These are phyloP conservation scores for Coelopa frigida DNA, from an alignment of 1,140 invertebrate species.

Conservation along the genomic window DNA sequence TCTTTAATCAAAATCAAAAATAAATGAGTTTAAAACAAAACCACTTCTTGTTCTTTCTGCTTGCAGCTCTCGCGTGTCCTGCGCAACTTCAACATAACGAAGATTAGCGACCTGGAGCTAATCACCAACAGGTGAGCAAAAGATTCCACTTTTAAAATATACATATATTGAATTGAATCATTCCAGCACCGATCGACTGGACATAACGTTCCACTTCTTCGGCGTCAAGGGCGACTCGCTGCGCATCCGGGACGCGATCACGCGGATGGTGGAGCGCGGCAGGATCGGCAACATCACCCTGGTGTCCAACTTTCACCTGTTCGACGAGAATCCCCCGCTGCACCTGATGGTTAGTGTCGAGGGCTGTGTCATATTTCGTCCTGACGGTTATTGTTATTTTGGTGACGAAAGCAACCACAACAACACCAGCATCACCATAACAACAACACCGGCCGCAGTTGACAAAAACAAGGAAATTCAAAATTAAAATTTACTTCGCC, in stretches of 20 bases:
- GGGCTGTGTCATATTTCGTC: too few species aligned
- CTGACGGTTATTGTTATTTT: too few species aligned
- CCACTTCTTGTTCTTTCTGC: slow-evolving; percentile 22
- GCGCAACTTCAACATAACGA: slow-evolving; percentile 57
- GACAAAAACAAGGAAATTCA: not conserved
- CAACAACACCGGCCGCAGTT: not conserved
- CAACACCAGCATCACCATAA: too few species aligned
- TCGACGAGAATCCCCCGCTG: slow-evolving; percentile 53
- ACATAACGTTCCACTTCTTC: slow-evolving; percentile 58
- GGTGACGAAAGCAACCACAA: too few species aligned
- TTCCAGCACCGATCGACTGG: slow-evolving; percentile 49
- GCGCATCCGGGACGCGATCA: slow-evolving; percentile 54
- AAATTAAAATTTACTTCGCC: too few species aligned
- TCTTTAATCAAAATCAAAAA: not conserved
- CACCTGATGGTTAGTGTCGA: slow-evolving; percentile 49
- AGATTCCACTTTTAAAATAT: not conserved
- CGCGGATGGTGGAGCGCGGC: slow-evolving; percentile 55
- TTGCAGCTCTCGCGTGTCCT: slow-evolving; percentile 59
- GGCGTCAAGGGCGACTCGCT: slow-evolving; percentile 53
- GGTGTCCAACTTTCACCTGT: slow-evolving; percentile 53
- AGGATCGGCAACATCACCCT: slow-evolving; percentile 56
- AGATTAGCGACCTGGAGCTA: slow-evolving; percentile 60
- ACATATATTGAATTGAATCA: slow-evolving; percentile 6
- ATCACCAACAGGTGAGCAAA: slow-evolving; percentile 49
- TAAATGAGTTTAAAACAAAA: too few species aligned